Base-by-base conservation (phyloP, 1,140 invertebrate species). In the Cherax destructor region DNA sequence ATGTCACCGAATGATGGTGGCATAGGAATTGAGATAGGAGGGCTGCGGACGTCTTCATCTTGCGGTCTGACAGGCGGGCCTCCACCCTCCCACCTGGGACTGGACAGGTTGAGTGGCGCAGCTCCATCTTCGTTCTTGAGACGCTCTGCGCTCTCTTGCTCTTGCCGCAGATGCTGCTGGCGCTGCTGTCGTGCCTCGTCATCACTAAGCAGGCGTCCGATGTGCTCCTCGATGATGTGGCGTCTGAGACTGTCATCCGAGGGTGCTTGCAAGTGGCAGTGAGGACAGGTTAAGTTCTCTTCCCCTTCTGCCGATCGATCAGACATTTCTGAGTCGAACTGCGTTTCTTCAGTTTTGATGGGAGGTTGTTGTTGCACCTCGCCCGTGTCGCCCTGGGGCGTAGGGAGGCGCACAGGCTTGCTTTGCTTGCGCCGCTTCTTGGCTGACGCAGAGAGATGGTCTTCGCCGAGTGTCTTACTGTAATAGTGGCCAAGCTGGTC, bases 341-440 rank as follows among this genome's bases (percentile, higher is more conserved):
- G 88, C 11, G 91, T 83, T 86, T 92, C 87, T 41, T 92, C 85
- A 41, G 85, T 47, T 56, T 83, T 86, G 56, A 30, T 59, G n/a
- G 83, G 81, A 74, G 88, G 49, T 74, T 83, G 77, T 16, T 93
- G 80, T 69, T 93, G 92, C 92, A 92, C 77, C 92, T 93, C 78
- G 92, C 93, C 94, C 92, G 93, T 81, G 93, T 93, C 74, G 92
- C 93, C 94, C 83, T 94, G 93, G 59, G 93, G 94, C 88, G 94
- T 93, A 5, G 94, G 92, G 78, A 95, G 93, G 61, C 93, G 87
- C 65, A 94, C 92, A 21, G 94, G 94, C 72, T 94, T 94, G 83
- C 94, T 94, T 88, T 94, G 94, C 89, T 94, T 94, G 30, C 94
- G 94, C 86, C 94, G 91, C 91, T 94, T 94, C 83, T 94, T 94